These are phyloP conservation scores for Zoanthus gigantus DNA, from an alignment of 92 coral and sea anemone species.

Conservation along the genomic window DNA sequence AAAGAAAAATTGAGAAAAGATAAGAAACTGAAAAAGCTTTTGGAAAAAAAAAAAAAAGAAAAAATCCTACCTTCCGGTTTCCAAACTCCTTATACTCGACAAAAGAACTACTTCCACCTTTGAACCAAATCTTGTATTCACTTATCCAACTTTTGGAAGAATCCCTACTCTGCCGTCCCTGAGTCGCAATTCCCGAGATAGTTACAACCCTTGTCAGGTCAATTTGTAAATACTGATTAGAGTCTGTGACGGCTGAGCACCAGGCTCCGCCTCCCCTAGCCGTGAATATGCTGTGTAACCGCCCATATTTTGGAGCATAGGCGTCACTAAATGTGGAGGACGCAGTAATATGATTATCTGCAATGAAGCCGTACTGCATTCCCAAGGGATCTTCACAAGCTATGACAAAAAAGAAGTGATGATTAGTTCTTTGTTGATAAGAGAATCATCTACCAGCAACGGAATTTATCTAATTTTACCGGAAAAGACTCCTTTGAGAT, in stretches of 20 bases:
- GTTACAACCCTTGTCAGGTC: slow-evolving; percentile 76
- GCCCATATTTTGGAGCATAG: slow-evolving; percentile 71
- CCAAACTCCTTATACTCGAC: slow-evolving; percentile 78
- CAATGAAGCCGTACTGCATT: slow-evolving; percentile 77
- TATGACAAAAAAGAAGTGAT: slow-evolving; percentile 14
- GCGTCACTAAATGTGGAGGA: slow-evolving; percentile 54
- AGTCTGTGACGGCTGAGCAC: slow-evolving; percentile 77
- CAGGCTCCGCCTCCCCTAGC: slow-evolving; percentile 82
- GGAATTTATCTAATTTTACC: too few species aligned
- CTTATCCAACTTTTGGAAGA: slow-evolving; percentile 73
- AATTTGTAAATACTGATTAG: slow-evolving; percentile 70
- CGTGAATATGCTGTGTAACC: slow-evolving; percentile 74
- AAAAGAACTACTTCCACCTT: slow-evolving; percentile 67
- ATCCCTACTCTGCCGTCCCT: slow-evolving; percentile 72
- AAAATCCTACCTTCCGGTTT: slow-evolving; percentile 49
- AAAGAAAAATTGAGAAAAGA: background rate
- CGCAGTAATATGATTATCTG: slow-evolving; percentile 68
- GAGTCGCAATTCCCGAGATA: slow-evolving; percentile 82
- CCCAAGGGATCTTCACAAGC: slow-evolving; percentile 77
- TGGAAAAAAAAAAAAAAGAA: background rate
- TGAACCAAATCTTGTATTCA: slow-evolving; percentile 68
- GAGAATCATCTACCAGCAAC: background rate
- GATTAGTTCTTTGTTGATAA: background rate
- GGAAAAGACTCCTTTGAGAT: too few species aligned
- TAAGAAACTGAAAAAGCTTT: background rate